These are phyloP conservation scores for Diacarnus erythraeanus DNA, from an alignment of 37 sponge, comb jelly and placozoan species.

Conservation along the genomic window DNA sequence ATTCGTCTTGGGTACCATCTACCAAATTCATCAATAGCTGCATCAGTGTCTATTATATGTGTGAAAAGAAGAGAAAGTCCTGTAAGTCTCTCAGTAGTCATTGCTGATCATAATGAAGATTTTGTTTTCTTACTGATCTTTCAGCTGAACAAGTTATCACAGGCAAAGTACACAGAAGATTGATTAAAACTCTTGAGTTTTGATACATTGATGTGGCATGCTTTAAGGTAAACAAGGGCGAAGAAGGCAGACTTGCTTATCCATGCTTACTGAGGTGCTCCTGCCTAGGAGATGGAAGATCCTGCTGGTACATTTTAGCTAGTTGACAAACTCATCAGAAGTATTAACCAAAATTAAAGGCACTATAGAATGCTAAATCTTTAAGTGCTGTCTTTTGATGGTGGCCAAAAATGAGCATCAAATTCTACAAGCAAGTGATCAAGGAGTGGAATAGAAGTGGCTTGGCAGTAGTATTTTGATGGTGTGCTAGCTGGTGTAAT, in stretches of 20 bases:
- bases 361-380: too few relatives aligned
- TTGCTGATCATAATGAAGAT: constrained; percentile 13
- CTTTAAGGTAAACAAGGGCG: background rate
- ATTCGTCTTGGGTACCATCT: too few relatives aligned
- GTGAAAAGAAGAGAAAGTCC: too few relatives aligned
- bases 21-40: too few relatives aligned
- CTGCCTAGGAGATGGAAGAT: constrained; percentile 6
- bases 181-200: constrained; percentile 10
- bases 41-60: too few relatives aligned
- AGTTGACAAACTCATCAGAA: too few relatives aligned
- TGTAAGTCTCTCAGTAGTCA: constrained; percentile 29
- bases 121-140: constrained; percentile 47
- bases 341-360: too few relatives aligned
- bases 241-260: background rate
- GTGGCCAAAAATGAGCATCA: background rate
- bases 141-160: constrained; percentile 43
- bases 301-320: background rate
- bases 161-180: constrained; percentile 30
- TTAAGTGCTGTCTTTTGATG: constrained; percentile 36
- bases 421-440: constrained; percentile 23
- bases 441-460: constrained; percentile 34
- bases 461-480: constrained; percentile 27
- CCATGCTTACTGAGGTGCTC: constrained; percentile 18
- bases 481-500: constrained; percentile 37
- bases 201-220: background rate